These are phyloP conservation scores for Erebia ligea DNA, from an alignment of 2,888 invertebrate genomes.

Conservation along the genomic window DNA sequence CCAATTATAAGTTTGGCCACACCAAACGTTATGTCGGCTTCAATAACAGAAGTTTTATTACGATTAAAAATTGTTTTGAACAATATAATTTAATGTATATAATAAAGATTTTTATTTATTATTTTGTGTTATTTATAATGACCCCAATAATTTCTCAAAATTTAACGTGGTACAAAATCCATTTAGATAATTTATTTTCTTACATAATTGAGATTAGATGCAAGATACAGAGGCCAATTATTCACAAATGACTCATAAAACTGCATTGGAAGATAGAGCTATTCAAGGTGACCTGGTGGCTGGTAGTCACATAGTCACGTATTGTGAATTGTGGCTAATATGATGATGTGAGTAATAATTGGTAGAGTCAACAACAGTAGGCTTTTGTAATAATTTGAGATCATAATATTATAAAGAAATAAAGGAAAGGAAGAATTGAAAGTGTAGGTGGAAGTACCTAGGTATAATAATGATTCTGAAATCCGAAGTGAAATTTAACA, in stretches of 20 bases:
- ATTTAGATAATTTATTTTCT: neutral
- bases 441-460: too few species aligned
- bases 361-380: too few species aligned
- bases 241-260: conserved; percentile 26
- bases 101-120: conserved; percentile 81
- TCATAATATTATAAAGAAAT: too few species aligned
- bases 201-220: conserved; percentile 7
- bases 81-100: conserved; percentile 78
- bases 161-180: neutral
- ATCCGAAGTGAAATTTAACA: too few species aligned
- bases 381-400: too few species aligned
- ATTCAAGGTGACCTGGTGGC: conserved; percentile 34
- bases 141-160: neutral
- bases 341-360: neutral
- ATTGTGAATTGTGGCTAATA: conserved; percentile 10
- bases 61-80: conserved; percentile 67
- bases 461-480: too few species aligned
- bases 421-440: too few species aligned
- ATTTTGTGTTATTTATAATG: conserved; percentile 14
- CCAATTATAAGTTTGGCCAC: conserved; percentile 46
- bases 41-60: conserved; percentile 77
- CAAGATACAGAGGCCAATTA: conserved; percentile 24
- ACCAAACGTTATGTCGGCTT: conserved; percentile 70
- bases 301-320: conserved; percentile 10
- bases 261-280: conserved; percentile 9